Evolutionary conservation across 2,113 vertebrate species (phyloP), one percentile per base, ranked within the genome.

Genomic region (Glareola pratincola): DNA sequence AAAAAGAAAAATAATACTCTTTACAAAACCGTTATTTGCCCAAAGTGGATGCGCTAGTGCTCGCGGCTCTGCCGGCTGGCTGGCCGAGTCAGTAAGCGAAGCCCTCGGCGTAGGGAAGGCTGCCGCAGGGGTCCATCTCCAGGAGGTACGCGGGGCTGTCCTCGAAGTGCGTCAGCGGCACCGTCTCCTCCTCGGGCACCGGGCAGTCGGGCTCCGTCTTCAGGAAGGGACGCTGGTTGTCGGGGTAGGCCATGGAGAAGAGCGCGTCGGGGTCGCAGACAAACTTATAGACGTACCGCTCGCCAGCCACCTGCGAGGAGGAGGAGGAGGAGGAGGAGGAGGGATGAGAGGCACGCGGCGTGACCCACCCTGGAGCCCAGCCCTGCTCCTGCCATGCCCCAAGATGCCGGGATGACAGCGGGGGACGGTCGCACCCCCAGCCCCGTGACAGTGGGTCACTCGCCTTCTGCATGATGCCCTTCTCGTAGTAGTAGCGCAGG

Each of bases 391-490:
- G 54, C 73, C 12, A 15, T 10, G 8, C 10, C 19, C 17, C 21
- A 11, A 27, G 54, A 30, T 18, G 34, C 18, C 0, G 1, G 54
- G 17, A 34, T 48, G 77, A 39, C 9, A 16, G 30, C 2, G 6
- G 36, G 30, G 37, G 66, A 53, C 0, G 0, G 50, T 16, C 24
- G 27, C 17, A 26, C 7, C 53, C 34, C 7, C 13, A 43, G 5
- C 36, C 50, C 13, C 4, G 0, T 4, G 22, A 26, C 18, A 15
- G 60, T 0, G 0, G 26, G 27, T 30, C 56, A 14, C 97, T 98
- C 92, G 98, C 99, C 99, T 99, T 99, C 98, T 99, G 99, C 99
- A 99, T 99, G 98, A 99, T 99, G 97, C 99, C 99, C 96, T 99
- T 99, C 98, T 99, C 99, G 0, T 99, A 99, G 98, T 99, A 99